Percentiles rank a stretch among this genome's conserved stretches.
These are phyloP conservation scores for Morus bassanus DNA, from an alignment of 2,797 vertebrate genomes.

Conservation along the genomic window DNA sequence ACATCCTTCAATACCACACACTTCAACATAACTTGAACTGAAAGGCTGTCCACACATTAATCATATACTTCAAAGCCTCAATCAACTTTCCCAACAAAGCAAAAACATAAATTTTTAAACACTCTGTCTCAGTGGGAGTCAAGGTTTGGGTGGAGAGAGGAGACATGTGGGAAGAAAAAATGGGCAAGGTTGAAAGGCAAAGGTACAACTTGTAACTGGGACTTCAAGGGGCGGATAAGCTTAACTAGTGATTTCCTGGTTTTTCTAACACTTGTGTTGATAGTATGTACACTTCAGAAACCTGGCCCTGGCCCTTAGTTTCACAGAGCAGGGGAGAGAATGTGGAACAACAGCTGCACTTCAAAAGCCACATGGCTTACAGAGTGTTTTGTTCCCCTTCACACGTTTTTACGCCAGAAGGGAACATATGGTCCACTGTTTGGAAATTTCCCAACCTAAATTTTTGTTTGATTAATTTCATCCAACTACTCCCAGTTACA, in stretches of 20 bases:
- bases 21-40: background rate
- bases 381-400: constrained; percentile 59
- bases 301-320: constrained; percentile 37
- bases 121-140: background rate
- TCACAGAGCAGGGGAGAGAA: constrained; percentile 36
- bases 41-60: background rate
- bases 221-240: constrained; percentile 53
- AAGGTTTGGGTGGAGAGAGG: background rate
- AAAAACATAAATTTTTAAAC: constrained; percentile 12
- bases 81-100: constrained; percentile 15
- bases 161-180: background rate
- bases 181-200: constrained; percentile 15
- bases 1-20: background rate
- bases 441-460: constrained; percentile 63
- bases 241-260: constrained; percentile 49
- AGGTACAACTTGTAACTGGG: constrained; percentile 24
- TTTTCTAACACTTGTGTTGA: constrained; percentile 48
- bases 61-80: constrained; percentile 29
- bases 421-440: constrained; percentile 61
- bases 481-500: constrained; percentile 55
- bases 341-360: constrained; percentile 67
- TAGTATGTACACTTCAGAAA: constrained; percentile 49
- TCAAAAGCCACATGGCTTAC: constrained; percentile 66
- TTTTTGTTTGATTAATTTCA: constrained; percentile 68
- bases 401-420: constrained; percentile 62